Percentiles rank a stretch among this genome's conserved stretches.
Conservation (phyloP, 2,113 vertebrate species). For the Nesospiza acunhae region DNA sequence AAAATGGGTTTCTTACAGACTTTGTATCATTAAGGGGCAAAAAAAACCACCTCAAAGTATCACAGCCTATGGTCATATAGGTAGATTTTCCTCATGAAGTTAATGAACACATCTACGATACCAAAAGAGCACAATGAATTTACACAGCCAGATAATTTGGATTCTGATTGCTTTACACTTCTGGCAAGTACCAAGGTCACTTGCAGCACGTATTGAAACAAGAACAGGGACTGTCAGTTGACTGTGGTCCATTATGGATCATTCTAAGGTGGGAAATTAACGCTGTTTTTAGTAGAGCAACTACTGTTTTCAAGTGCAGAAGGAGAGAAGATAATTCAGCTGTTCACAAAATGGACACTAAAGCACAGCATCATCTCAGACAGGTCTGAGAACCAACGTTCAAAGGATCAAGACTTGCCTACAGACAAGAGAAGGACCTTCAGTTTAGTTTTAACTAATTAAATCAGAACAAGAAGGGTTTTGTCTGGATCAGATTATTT, state of each 20-base stretch:
- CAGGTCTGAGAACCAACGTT: neutral
- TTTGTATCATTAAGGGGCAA: neutral
- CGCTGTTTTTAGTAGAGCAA: neutral
- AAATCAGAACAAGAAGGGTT: neutral
- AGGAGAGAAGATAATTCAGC: neutral
- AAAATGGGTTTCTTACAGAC: neutral
- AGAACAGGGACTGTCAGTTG: neutral
- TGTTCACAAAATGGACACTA: neutral
- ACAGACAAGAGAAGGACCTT: neutral
- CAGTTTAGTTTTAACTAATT: neutral
- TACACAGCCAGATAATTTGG: neutral
- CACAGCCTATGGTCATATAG: neutral
- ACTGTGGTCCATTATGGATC: neutral
- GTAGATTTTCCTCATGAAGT: neutral
- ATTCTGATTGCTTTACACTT: neutral
- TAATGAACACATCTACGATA: neutral
- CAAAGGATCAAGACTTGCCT: neutral
- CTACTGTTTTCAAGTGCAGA: neutral
- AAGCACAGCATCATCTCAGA: neutral
- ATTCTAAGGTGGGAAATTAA: neutral
- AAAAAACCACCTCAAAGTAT: neutral
- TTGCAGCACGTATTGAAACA: neutral
- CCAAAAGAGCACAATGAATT: neutral
- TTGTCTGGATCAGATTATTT: neutral
- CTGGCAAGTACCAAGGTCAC: constrained; percentile 16